A percentile compares a stretch with the other conserved stretches of the same genome.
These are phyloP conservation scores for Laterallus jamaicensis DNA, from an alignment of 2,113 vertebrate genomes.

Conservation along the genomic window DNA sequence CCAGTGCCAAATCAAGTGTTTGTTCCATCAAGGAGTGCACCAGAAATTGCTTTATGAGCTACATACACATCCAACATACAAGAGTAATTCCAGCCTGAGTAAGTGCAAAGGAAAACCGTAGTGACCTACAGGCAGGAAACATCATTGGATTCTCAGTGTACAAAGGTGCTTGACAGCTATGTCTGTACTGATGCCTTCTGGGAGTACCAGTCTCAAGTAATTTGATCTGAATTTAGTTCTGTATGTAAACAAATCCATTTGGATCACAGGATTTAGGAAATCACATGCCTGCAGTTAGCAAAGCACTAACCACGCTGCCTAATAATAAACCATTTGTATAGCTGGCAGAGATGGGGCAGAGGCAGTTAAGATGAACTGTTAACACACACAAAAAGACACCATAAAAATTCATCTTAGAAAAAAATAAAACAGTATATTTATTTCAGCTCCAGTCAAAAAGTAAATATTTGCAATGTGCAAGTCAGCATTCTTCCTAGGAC, in stretches of 20 bases:
- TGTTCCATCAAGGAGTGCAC: not conserved
- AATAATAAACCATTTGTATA: accelerated
- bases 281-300: not conserved
- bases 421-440: not conserved
- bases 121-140: not conserved
- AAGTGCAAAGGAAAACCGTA: not conserved
- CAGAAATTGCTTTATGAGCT: not conserved
- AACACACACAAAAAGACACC: not conserved
- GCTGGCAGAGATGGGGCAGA: not conserved
- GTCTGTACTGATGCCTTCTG: not conserved
- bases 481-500: not conserved
- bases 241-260: not conserved
- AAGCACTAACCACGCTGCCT: not conserved
- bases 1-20: not conserved
- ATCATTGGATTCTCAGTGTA: not conserved
- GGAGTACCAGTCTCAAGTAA: not conserved
- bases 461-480: not conserved
- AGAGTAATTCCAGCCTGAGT: not conserved
- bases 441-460: not conserved
- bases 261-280: not conserved
- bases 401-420: not conserved
- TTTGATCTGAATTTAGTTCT: not conserved
- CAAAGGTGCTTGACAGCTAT: not conserved
- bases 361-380: not conserved
- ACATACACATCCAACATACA: not conserved